Conservation (phyloP, 2,888 invertebrate species). For the Protonemura montana region DNA sequence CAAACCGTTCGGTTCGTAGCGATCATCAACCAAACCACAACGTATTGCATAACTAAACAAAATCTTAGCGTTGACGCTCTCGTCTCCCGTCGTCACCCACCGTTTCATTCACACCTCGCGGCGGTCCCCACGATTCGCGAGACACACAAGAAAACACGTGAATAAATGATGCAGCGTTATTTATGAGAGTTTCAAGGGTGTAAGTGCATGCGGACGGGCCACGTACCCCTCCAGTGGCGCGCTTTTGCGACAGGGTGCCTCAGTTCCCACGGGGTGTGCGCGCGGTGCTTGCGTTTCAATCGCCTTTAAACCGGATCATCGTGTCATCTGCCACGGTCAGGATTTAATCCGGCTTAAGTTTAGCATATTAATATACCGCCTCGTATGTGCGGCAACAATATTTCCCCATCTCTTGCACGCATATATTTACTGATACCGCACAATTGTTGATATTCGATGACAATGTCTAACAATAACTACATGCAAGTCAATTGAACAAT, state of each 20-base stretch:
- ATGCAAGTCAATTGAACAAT: background rate
- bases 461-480: too few relatives aligned
- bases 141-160: background rate
- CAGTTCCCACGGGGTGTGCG: constrained; percentile 31
- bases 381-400: background rate
- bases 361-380: constrained; percentile 39
- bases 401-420: background rate
- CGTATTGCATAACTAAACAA: too few relatives aligned
- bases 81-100: background rate
- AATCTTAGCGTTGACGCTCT: background rate
- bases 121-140: background rate
- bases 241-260: constrained; percentile 8
- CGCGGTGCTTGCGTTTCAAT: constrained; percentile 16
- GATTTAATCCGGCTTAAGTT: constrained; percentile 37
- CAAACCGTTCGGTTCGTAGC: too few relatives aligned
- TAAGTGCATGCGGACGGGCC: background rate
- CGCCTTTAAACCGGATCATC: constrained; percentile 32
- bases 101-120: background rate
- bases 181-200: background rate
- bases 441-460: too few relatives aligned
- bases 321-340: constrained; percentile 31
- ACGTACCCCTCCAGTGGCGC: background rate
- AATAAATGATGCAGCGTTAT: background rate
- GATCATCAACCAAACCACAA: too few relatives aligned
- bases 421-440: background rate